These are phyloP conservation scores for Oreohelix idahoensis DNA, from an alignment of 1,140 invertebrate genomes.

Conservation along the genomic window DNA sequence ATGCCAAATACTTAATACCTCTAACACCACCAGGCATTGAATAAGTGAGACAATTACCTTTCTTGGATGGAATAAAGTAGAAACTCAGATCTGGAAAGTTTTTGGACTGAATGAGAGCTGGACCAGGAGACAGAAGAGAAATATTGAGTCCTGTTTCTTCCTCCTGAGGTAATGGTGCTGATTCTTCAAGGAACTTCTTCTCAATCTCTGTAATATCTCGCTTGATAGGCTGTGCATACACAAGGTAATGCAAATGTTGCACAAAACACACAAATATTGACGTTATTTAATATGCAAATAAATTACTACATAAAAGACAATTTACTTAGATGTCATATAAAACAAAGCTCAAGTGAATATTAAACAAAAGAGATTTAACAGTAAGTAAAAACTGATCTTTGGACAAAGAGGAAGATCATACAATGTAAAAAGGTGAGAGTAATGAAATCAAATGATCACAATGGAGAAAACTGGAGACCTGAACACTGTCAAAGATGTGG, in stretches of 20 bases:
- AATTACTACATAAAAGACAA: too few species aligned
- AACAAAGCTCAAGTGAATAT: too few species aligned
- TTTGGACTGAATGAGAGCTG: slow-evolving; percentile 4
- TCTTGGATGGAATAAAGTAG: slow-evolving; percentile 34
- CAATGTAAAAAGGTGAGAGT: too few species aligned
- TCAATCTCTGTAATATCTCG: slow-evolving; percentile 32
- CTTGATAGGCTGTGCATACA: slow-evolving; percentile 9
- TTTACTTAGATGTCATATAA: too few species aligned
- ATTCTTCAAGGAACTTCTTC: slow-evolving; percentile 24
- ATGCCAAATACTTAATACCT: not conserved
- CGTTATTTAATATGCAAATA: too few species aligned
- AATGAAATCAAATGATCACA: too few species aligned
- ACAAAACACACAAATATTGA: not conserved
- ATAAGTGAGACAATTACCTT: not conserved
- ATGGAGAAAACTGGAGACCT: too few species aligned
- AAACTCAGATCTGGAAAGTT: slow-evolving; percentile 31
- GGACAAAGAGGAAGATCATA: too few species aligned
- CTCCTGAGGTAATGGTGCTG: not conserved
- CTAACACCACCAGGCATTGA: not conserved
- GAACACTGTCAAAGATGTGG: too few species aligned
- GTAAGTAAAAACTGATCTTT: too few species aligned
- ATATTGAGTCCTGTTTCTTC: slow-evolving; percentile 13
- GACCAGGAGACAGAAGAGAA: slow-evolving; percentile 6
- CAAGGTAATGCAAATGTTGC: not conserved
- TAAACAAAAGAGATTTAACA: too few species aligned